phyloP scores from a whole-genome alignment of 2,888 invertebrate species.

The Drosophila peninsularis region DNA sequence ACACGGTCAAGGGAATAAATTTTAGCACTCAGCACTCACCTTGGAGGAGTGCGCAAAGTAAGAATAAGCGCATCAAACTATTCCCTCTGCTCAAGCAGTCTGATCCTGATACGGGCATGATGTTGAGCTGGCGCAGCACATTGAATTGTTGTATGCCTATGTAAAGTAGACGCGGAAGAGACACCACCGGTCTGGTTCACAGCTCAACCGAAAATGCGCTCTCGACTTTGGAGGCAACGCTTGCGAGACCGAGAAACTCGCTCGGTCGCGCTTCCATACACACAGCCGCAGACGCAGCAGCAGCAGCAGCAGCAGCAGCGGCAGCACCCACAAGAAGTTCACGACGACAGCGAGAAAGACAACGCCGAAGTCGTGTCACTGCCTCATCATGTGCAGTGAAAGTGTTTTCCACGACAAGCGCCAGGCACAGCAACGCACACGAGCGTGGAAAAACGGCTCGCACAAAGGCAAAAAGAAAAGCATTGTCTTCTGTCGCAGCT shows the following conservation, averaged over 20 bases:
- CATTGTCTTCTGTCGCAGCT: conserved; percentile 63
- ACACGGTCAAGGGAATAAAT: not conserved
- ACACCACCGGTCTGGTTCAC: conserved; percentile 62
- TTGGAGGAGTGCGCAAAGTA: conserved; percentile 51
- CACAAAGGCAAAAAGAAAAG: conserved; percentile 68
- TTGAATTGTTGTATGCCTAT: conserved; percentile 10
- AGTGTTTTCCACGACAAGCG: conserved; percentile 82
- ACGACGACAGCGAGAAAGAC: conserved; percentile 36
- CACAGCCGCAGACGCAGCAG: conserved; percentile 33
- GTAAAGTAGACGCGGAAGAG: conserved; percentile 17
- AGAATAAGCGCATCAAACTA: conserved; percentile 30
- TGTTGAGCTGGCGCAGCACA: conserved; percentile 15
- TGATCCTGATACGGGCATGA: conserved; percentile 46
- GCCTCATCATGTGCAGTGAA: conserved; percentile 80
- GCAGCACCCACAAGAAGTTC: conserved; percentile 53
- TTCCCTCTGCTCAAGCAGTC: conserved; percentile 22
- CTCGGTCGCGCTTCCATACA: conserved; percentile 77
- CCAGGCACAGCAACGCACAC: conserved; percentile 66
- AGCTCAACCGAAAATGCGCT: conserved; percentile 67
- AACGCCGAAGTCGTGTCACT: conserved; percentile 70
- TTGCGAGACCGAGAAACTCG: conserved; percentile 66
- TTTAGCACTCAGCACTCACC: conserved; percentile 34
- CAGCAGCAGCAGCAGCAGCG: conserved; percentile 24
- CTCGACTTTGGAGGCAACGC: conserved; percentile 45
- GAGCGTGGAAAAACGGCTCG: conserved; percentile 62